Evolutionary conservation across 2,888 invertebrate genomes (phyloP), one percentile per base, ranked within the genome.

Genomic region (Ectemnius lituratus): DNA sequence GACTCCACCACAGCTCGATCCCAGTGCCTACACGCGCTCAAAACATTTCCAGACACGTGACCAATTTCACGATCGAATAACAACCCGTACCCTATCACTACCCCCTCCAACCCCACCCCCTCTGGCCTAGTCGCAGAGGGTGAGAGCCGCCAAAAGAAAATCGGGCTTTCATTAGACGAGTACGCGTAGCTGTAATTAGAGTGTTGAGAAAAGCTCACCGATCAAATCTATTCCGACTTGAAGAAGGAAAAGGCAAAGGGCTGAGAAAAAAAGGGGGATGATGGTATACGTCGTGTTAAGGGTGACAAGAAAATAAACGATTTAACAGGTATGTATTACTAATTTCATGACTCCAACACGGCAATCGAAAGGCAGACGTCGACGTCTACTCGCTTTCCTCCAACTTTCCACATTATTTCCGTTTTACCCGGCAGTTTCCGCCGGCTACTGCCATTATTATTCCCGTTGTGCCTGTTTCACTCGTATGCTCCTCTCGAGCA

Each of bases 1-100:
- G 65, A 45, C 20, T 64, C 65, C 18, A 27, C 45, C 23, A 20
- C 52, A 57, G 58, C 67, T n/a, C 6, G 28, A 11, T 52, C 37
- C 16, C 28, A 56, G 23, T 14, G 68, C 11, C 37, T 8, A 69
- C 73, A 75, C 81, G 75, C 80, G 74, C 79, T 85, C 80, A 79
- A 85, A 84, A 84, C 79, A 85, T 86, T 86, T 83, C 78, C 79
- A 79, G 87, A 80, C 88, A 88, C 88, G 88, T 86, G 88, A 86
- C 88, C 87, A 88, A 88, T 88, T 88, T 88, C 71, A 86, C 84
- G 82, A 85, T 66, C 83, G 82, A 87, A 85, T 78, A 75, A 75
- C 79, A 76, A 74, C 82, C 79, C 85, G 86, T 84, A 14, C 14
- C 8, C 52, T 4, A 47, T 47, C 16, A 8, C 4, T 8, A 2